These are phyloP conservation scores for Drosophila meridiana DNA, from an alignment of 2,888 invertebrate genomes.

Conservation along the genomic window DNA sequence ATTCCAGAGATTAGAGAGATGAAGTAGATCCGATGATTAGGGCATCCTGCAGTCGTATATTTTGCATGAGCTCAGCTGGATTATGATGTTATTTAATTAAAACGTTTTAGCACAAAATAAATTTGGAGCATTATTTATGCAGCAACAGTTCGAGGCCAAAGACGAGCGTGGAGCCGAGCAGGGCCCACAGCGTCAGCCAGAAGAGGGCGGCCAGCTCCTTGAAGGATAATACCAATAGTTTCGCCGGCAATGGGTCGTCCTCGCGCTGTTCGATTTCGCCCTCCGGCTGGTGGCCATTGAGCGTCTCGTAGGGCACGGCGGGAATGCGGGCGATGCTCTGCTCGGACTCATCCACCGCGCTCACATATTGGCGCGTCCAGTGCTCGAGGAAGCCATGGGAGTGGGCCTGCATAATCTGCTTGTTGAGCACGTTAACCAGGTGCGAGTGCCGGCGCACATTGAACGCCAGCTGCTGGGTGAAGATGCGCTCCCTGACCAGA, in stretches of 20 bases:
- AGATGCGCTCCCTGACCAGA: constrained; percentile 71
- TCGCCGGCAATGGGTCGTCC: constrained; percentile 9
- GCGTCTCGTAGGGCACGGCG: constrained; percentile 33
- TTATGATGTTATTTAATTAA: constrained; percentile 75
- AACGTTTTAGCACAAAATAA: constrained; percentile 54
- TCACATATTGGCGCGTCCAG: constrained; percentile 65
- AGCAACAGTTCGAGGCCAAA: constrained; percentile 56
- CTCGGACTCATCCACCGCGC: constrained; percentile 61
- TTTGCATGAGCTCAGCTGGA: constrained; percentile 10
- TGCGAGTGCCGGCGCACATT: constrained; percentile 73
- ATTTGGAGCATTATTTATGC: constrained; percentile 51
- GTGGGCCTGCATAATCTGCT: constrained; percentile 60
- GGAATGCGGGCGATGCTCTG: constrained; percentile 53
- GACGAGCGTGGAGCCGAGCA: constrained; percentile 46
- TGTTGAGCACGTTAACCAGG: constrained; percentile 62
- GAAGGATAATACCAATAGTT: constrained; percentile 57
- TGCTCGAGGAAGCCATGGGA: constrained; percentile 67
- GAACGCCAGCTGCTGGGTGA: constrained; percentile 73
- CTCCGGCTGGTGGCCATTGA: constrained; percentile 44
- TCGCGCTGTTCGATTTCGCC: constrained; percentile 10
- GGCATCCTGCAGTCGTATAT: neutral
- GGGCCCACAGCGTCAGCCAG: constrained; percentile 69
- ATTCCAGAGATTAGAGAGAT: neutral
- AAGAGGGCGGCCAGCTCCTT: constrained; percentile 69
- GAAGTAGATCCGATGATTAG: neutral